phyloP scores from a whole-genome alignment of 2,888 invertebrate genomes.

The Tineola bisselliella region DNA sequence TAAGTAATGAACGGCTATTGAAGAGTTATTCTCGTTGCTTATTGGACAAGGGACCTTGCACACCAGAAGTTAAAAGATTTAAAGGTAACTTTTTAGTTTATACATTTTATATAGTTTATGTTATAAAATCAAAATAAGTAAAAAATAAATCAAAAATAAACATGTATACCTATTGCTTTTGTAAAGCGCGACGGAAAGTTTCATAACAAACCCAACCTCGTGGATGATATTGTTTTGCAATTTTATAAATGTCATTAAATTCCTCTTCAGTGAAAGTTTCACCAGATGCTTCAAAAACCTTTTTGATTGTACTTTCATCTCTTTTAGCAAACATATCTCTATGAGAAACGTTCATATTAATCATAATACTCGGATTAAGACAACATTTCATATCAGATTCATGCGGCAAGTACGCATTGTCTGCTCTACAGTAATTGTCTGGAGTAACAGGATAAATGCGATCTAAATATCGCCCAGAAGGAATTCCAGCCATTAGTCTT shows the following conservation, averaged over 20 bases:
- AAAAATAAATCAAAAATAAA: neutral
- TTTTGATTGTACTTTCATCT: constrained; percentile 38
- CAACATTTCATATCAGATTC: constrained; percentile 45
- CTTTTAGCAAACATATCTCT: constrained; percentile 48
- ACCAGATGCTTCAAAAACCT: constrained; percentile 62
- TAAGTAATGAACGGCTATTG: constrained; percentile 73
- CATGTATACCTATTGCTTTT: constrained; percentile 17
- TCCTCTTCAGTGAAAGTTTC: constrained; percentile 54
- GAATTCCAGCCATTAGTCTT: constrained; percentile 40
- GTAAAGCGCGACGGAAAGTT: constrained; percentile 48
- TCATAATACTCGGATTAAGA: constrained; percentile 40
- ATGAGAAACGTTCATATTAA: constrained; percentile 39
- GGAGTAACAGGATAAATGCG: constrained; percentile 44
- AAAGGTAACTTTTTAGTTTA: constrained; percentile 63
- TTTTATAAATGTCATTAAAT: constrained; percentile 60
- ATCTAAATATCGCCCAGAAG: constrained; percentile 53
- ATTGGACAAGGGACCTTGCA: constrained; percentile 72
- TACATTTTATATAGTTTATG: neutral
- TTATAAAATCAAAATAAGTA: neutral
- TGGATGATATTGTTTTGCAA: constrained; percentile 56
- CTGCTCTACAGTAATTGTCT: constrained; percentile 31
- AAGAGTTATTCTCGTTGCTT: constrained; percentile 75
- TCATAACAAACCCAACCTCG: constrained; percentile 64
- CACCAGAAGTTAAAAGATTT: constrained; percentile 74
- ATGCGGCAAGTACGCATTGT: constrained; percentile 36